Percentiles rank a stretch among this genome's conserved stretches.
These are phyloP conservation scores for Leptatherina wallacei DNA, from an alignment of 2,797 vertebrate genomes.

Conservation along the genomic window DNA sequence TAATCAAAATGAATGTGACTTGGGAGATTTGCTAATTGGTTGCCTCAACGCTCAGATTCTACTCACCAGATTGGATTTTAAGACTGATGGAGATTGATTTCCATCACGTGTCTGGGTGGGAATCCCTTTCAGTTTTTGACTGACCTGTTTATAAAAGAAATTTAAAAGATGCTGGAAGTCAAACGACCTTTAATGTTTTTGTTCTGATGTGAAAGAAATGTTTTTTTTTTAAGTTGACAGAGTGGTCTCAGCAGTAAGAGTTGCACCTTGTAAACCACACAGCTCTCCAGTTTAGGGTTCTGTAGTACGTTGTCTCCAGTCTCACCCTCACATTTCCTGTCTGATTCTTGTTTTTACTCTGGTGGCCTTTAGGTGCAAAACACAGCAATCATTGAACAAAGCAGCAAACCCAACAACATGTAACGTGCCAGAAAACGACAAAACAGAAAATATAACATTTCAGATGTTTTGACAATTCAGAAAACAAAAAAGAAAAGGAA, in stretches of 20 bases:
- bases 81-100: conserved; percentile 14
- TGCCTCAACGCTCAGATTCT: neutral
- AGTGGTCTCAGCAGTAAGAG: neutral
- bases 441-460: too few relatives aligned
- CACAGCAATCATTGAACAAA: neutral
- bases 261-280: neutral
- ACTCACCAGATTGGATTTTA: neutral
- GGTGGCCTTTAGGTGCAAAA: neutral
- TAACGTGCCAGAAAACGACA: too few relatives aligned
- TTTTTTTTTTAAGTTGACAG: neutral
- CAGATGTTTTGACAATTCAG: too few relatives aligned
- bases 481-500: too few relatives aligned
- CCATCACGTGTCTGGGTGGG: neutral
- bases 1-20: conserved; percentile 25
- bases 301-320: neutral
- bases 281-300: neutral
- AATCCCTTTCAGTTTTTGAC: neutral
- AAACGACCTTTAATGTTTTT: neutral
- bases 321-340: conserved; percentile 27
- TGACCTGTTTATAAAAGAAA: neutral
- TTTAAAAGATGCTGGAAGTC: neutral
- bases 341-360: neutral
- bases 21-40: conserved; percentile 25
- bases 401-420: neutral
- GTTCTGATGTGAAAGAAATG: neutral